These are phyloP conservation scores for Frieseomelitta varia DNA, from an alignment of 1,140 invertebrate genomes.

Conservation along the genomic window DNA sequence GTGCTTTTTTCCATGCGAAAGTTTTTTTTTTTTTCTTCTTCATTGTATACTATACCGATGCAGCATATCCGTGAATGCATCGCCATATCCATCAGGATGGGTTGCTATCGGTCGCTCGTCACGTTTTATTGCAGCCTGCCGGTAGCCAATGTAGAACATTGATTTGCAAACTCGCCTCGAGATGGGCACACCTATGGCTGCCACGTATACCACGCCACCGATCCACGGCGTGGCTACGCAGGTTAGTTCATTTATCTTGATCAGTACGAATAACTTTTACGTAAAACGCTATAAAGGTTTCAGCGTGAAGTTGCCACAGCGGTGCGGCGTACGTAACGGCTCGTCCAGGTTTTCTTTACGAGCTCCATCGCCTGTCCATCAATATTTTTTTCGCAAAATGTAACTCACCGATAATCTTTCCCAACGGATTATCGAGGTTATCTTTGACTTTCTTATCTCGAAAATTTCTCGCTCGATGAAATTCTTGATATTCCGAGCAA, in stretches of 20 bases:
- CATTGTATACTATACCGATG: slow-evolving; percentile 10
- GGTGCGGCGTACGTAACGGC: slow-evolving; percentile 9
- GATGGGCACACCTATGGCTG: slow-evolving; percentile 29
- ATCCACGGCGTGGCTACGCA: background rate
- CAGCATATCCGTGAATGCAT: slow-evolving; percentile 24
- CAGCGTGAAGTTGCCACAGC: background rate
- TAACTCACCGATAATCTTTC: slow-evolving; percentile 12
- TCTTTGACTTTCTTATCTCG: background rate
- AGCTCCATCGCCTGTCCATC: background rate
- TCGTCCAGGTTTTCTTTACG: slow-evolving; percentile 11
- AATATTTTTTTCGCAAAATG: background rate
- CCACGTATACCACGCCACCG: background rate
- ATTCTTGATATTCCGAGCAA: background rate
- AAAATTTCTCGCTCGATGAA: background rate
- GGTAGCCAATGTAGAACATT: slow-evolving; percentile 40
- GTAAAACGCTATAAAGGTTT: slow-evolving; percentile 24
- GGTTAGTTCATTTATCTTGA: slow-evolving; percentile 29
- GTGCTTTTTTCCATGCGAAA: slow-evolving; percentile 39
- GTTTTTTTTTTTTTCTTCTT: background rate
- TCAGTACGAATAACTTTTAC: slow-evolving; percentile 8
- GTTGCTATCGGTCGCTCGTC: slow-evolving; percentile 31
- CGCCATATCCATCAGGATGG: slow-evolving; percentile 32
- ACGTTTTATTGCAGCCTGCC: slow-evolving; percentile 45
- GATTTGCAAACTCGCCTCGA: slow-evolving; percentile 41
- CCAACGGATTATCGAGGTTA: background rate